Evolutionary conservation across 2,797 vertebrate genomes (phyloP).

Genomic region (Neoniphon sammara): DNA sequence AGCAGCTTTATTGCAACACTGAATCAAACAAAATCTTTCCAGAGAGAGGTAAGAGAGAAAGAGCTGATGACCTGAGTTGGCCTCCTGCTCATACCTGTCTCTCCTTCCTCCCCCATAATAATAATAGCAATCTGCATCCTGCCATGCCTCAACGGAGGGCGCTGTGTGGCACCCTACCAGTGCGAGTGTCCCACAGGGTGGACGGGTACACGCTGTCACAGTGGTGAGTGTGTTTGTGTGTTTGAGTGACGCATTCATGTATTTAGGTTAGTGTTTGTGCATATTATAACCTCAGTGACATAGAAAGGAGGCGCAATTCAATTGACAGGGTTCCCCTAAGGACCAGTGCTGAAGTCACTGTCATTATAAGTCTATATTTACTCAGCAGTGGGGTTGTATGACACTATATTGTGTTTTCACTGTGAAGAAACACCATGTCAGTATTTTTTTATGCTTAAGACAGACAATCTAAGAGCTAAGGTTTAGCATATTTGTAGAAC

Average conservation of each 20-base stretch:
- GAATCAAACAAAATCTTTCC: too few species aligned
- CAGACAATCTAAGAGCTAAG: too few species aligned
- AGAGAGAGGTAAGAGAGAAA: neutral
- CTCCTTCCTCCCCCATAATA: conserved; percentile 8
- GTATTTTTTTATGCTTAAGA: too few species aligned
- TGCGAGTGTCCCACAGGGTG: conserved; percentile 92
- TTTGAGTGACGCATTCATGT: neutral
- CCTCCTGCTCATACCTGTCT: neutral
- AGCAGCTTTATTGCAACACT: too few species aligned
- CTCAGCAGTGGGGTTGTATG: too few species aligned
- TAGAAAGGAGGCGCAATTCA: neutral
- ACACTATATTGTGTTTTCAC: too few species aligned
- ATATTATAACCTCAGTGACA: neutral
- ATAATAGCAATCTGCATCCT: conserved; percentile 95
- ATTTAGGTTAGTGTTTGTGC: neutral
- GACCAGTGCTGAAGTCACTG: too few species aligned
- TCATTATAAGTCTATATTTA: too few species aligned
- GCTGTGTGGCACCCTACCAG: conserved; percentile 92
- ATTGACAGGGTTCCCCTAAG: too few species aligned
- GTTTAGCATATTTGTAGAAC: too few species aligned
- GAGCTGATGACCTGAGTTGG: neutral
- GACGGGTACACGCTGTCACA: conserved; percentile 94
- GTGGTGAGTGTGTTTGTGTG: conserved; percentile 81
- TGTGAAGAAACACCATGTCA: too few species aligned
- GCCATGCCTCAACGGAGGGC: conserved; percentile 95